Conservation (phyloP, 2,888 invertebrate species). For the Slavum lentiscoides region DNA sequence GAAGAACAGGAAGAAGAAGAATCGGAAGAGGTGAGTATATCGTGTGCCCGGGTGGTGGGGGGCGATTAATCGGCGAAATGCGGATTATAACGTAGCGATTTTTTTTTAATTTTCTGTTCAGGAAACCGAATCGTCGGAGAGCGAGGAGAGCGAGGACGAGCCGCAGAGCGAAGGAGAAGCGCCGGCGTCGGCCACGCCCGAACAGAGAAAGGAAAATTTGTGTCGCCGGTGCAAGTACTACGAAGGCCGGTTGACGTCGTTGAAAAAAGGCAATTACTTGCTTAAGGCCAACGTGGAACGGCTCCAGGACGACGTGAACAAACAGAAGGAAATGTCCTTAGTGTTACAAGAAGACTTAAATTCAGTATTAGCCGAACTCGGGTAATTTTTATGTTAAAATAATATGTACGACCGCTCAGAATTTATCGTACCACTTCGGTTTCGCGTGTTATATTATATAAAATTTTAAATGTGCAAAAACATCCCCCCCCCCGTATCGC, state of each 20-base stretch:
- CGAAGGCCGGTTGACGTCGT: constrained; percentile 75
- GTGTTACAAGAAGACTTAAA: constrained; percentile 81
- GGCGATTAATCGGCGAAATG: too few species aligned
- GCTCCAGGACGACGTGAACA: constrained; percentile 81
- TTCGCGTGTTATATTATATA: neutral
- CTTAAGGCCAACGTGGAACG: constrained; percentile 86
- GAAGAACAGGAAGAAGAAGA: constrained; percentile 63
- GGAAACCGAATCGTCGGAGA: constrained; percentile 68
- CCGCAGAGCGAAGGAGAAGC: constrained; percentile 71
- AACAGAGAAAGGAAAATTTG: constrained; percentile 71
- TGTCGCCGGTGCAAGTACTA: constrained; percentile 68
- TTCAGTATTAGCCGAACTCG: constrained; percentile 82
- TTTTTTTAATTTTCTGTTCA: constrained; percentile 35
- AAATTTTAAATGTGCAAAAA: neutral
- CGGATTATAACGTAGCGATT: too few species aligned
- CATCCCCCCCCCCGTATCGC: too few species aligned
- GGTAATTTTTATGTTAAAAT: constrained; percentile 62
- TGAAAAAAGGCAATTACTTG: constrained; percentile 86
- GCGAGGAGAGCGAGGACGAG: constrained; percentile 66
- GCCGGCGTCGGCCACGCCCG: constrained; percentile 69
- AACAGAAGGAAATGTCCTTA: constrained; percentile 78
- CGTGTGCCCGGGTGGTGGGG: neutral
- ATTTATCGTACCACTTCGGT: neutral
- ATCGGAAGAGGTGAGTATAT: constrained; percentile 59
- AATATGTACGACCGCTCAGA: neutral